Evolutionary conservation across 1,140 invertebrate genomes (phyloP).

Genomic region (Pseudomyrmex sp.): DNA sequence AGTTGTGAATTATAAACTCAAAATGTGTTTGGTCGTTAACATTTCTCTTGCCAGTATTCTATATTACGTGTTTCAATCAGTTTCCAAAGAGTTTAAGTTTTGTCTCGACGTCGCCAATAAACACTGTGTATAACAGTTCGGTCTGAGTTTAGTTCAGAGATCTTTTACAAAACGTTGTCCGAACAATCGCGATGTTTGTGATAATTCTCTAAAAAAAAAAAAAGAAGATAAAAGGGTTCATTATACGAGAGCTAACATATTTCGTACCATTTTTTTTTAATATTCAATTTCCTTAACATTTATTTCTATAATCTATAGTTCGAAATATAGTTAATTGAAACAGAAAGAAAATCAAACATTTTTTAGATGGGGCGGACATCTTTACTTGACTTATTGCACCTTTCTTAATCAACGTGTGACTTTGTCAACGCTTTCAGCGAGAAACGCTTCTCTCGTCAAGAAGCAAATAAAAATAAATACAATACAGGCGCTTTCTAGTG

Average conservation of each 20-base stretch:
- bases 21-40: constrained; percentile 23
- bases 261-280: no score
- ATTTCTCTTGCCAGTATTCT: constrained; percentile 6
- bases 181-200: background rate
- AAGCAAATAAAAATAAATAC: no score
- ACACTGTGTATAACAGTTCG: constrained; percentile 56
- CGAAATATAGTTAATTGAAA: background rate
- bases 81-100: constrained; percentile 64
- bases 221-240: background rate
- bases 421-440: constrained; percentile 24
- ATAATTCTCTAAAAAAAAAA: constrained; percentile 20
- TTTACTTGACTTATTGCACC: background rate
- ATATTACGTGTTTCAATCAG: background rate
- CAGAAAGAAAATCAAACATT: background rate
- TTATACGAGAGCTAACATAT: background rate
- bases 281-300: background rate
- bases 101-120: constrained; percentile 51
- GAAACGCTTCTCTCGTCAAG: background rate
- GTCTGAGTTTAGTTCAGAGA: constrained; percentile 65
- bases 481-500: constrained; percentile 29
- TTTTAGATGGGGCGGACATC: background rate
- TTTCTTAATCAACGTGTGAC: constrained; percentile 13
- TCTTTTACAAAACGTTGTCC: constrained; percentile 26
- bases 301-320: background rate
- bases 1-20: background rate